Percentiles rank a stretch among this genome's conserved stretches.
phyloP scores from a whole-genome alignment of 2,888 invertebrate species.

The Physocephala rufipes region DNA sequence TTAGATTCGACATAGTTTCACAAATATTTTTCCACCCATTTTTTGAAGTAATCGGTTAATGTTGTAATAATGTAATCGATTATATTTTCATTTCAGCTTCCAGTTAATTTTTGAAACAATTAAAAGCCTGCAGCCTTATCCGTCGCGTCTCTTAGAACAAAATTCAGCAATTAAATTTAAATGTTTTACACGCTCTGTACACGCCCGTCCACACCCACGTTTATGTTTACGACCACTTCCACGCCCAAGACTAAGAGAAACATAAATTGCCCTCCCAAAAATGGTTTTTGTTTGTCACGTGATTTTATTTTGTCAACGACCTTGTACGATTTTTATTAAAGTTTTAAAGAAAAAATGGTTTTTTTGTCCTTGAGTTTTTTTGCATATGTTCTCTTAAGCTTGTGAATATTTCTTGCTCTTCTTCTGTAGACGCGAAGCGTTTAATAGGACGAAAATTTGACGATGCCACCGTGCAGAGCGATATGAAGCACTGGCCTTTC shows the following conservation, averaged over 20 bases:
- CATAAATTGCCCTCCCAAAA: too few species aligned
- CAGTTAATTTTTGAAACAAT: constrained; percentile 19
- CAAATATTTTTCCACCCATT: too few species aligned
- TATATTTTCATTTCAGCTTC: constrained; percentile 34
- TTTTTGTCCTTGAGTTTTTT: constrained; percentile 2
- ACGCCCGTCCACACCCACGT: too few species aligned
- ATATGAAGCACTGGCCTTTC: constrained; percentile 96
- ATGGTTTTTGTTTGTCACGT: too few species aligned
- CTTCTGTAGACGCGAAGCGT: constrained; percentile 83
- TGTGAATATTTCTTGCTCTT: not conserved
- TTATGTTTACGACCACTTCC: too few species aligned
- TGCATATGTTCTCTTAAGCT: not conserved
- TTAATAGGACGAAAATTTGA: constrained; percentile 92
- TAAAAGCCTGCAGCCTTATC: constrained; percentile 12
- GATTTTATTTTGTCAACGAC: not conserved
- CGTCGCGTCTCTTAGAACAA: constrained; percentile 14
- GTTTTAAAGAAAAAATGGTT: constrained; percentile 2
- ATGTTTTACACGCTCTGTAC: not conserved
- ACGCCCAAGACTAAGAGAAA: too few species aligned
- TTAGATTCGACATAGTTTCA: too few species aligned
- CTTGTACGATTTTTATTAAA: constrained; percentile 2
- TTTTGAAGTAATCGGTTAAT: not conserved
- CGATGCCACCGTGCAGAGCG: constrained; percentile 88
- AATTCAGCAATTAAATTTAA: constrained; percentile 4
- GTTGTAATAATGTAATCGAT: constrained; percentile 8